Evolutionary conservation across 1,140 invertebrate species (phyloP), one percentile per base, ranked within the genome.

Genomic region (Rhizoglyphus robini): DNA sequence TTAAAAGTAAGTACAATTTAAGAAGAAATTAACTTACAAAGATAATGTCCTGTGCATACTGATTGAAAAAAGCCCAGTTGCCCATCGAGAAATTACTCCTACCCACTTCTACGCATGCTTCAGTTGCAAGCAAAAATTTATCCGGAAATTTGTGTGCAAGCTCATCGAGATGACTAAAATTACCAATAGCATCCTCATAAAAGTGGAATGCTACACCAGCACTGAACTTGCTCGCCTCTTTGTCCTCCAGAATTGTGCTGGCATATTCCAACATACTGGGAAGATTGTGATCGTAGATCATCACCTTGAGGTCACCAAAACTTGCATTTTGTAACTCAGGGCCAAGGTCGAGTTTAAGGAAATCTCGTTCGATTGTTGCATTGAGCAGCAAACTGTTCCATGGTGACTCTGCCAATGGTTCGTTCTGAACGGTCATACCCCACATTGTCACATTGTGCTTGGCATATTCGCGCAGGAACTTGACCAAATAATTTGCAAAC

Each of bases 131-230:
- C 25, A 81, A 72, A 66, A 79, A 80, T 31, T 77, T 74, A 62
- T 77, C 72, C 11, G 79, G 79, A 65, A 82, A 81, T 4, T 75
- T 70, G 11, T 48, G 73, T 70, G 80, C 76, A 0, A 91, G 71
- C 31, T 48, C 29, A 32, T 80, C 76, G 0, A 91, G 71, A 47
- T 18, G 18, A 38, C 18, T 15, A 8, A 25, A 15, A 13, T 51
- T 13, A 68, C 80, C 72, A 47, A 74, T 69, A n/a, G 1, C 1
- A 68, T 74, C 69, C 51, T 75, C 70, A 69, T 83, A 92, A 84
- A 84, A 92, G 74, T 92, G 90, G 1, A 90, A 25, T 5, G 67
- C 67, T 27, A 62, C 30, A 18, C 67, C 67, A 20, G 38, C 15
- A 18, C 67, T 51, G 46, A 25, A 68, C 31, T 60, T 59, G 48